These are phyloP conservation scores for Pangasius macronema DNA, from an alignment of 2,797 vertebrate genomes.

Conservation along the genomic window DNA sequence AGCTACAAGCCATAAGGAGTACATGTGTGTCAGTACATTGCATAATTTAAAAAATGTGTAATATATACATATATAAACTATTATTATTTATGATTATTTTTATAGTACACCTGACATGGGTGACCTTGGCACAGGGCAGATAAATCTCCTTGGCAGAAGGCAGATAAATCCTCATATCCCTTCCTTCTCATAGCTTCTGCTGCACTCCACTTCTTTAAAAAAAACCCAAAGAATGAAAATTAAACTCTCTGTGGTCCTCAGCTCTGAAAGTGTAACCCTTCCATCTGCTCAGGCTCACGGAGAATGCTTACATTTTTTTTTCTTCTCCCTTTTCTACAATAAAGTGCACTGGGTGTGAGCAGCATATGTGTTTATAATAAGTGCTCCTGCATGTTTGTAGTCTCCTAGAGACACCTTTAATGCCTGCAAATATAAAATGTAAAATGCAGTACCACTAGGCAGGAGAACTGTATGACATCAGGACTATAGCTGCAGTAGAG, in stretches of 20 bases:
- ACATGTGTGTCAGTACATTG: neutral
- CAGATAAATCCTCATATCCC: conserved; percentile 48
- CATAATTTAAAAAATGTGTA: neutral
- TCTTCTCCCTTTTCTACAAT: conserved; percentile 37
- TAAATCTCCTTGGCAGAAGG: conserved; percentile 49
- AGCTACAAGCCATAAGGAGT: neutral
- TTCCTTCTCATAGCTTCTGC: conserved; percentile 45
- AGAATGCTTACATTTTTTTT: conserved; percentile 62
- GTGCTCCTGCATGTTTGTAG: conserved; percentile 25
- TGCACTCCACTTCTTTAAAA: conserved; percentile 68
- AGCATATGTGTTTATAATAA: conserved; percentile 10
- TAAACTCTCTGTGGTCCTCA: conserved; percentile 68
- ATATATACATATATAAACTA: neutral
- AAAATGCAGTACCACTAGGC: conserved; percentile 13
- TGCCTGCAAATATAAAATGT: neutral
- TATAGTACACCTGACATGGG: neutral
- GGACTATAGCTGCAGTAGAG: conserved; percentile 1
- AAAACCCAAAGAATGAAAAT: conserved; percentile 72
- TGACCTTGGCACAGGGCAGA: conserved; percentile 41
- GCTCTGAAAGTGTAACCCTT: conserved; percentile 67
- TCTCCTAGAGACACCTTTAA: conserved; percentile 23
- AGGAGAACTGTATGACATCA: conserved; percentile 14
- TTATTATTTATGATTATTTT: neutral
- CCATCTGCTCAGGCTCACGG: conserved; percentile 66
- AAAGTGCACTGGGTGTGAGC: conserved; percentile 12